Evolutionary conservation across 2,113 vertebrate genomes (phyloP), one percentile per base, ranked within the genome.

Genomic region (Kryptolebias marmoratus): DNA sequence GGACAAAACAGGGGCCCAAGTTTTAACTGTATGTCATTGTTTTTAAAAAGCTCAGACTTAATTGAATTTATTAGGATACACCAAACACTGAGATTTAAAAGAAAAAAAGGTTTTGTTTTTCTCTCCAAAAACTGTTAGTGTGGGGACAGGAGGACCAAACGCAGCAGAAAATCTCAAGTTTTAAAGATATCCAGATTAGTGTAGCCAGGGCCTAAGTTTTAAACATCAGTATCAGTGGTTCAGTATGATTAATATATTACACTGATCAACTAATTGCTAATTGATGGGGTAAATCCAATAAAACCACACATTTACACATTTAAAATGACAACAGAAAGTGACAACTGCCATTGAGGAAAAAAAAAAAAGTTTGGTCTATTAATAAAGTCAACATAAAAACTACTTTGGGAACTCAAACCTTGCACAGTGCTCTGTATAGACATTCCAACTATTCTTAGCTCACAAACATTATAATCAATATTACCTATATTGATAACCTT

Each of bases 361-460:
- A 45, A 55, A 5, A 77, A 76, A 88, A 65, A 61, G 82, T 93
- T 93, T 93, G 91, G 91, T 94, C 88, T 92, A 89, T 87, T 60
- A 28, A 90, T 86, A 89, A 88, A 89, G 59, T 80, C 59, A 73
- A 89, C 88, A 84, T n/a, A 72, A 80, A 67, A 64, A 89, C 89
- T 91, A 91, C 90, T 92, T 92, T 92, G 89, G 89, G 81, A 89
- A 90, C 82, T 88, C 62, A 91, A 90, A 92, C 80, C 79, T 91
- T 93, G 93, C 94, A 95, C 94, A 95, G 94, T 94, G 94, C 92
- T 94, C 91, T 91, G 87, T 87, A 87, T 88, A 90, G 91, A 94
- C 92, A 91, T 93, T 93, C 89, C 91, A 83, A 92, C 90, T 92
- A 93, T 91, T 93, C 90, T 92, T 92, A 91, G 91, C 90, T 93